Percentiles rank a stretch among this genome's conserved stretches.
Evolutionary conservation across 2,797 vertebrate genomes (phyloP).

Genomic region (Acrossocheilus fasciatus): DNA sequence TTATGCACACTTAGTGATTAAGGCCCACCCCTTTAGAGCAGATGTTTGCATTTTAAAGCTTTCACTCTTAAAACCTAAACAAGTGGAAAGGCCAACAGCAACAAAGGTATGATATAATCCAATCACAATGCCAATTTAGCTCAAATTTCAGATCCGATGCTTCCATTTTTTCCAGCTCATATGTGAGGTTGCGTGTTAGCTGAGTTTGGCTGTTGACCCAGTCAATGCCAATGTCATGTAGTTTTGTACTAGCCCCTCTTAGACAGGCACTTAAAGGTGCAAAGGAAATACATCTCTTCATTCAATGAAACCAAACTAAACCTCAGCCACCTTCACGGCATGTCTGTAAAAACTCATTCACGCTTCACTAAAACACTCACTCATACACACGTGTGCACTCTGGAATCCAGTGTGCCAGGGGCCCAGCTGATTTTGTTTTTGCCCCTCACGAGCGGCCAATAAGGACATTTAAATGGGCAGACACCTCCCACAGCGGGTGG

Average conservation of each 20-base stretch:
- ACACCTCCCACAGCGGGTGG: conserved; percentile 31
- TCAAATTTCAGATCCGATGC: not conserved
- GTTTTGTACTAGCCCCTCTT: not conserved
- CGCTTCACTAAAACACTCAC: conserved; percentile 36
- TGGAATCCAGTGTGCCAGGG: conserved; percentile 21
- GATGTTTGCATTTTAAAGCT: not conserved
- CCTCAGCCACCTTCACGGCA: conserved; percentile 16
- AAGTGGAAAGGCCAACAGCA: not conserved
- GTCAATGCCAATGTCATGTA: not conserved
- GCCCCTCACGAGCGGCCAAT: conserved; percentile 53
- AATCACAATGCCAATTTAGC: not conserved
- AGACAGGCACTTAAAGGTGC: not conserved
- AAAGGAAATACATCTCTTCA: not conserved
- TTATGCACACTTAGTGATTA: not conserved
- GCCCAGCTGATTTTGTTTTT: conserved; percentile 61
- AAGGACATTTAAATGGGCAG: conserved; percentile 27
- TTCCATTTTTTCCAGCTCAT: not conserved
- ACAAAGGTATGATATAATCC: not conserved
- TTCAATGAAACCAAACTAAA: conserved; percentile 8
- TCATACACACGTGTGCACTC: conserved; percentile 22
- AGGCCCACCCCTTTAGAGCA: not conserved
- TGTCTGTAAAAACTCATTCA: conserved; percentile 49
- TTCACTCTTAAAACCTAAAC: not conserved
- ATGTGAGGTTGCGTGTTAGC: not conserved
- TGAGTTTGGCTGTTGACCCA: not conserved